Base-by-base conservation (phyloP, 2,888 invertebrate genomes). In the Aleiodes testaceus region DNA sequence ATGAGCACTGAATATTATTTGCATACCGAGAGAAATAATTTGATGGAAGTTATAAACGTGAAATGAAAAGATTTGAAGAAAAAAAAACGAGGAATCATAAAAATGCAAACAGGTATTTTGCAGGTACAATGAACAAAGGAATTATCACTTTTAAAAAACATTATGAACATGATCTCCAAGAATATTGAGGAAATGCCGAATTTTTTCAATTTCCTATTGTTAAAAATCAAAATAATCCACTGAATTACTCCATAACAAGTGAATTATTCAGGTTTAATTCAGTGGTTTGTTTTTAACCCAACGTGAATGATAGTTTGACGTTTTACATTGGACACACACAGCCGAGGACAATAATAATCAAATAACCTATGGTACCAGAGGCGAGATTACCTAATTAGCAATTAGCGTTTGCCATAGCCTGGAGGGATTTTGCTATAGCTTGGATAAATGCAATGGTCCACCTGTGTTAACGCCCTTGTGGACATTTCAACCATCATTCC, bases 331-430 rank as follows among this genome's bases (percentile, higher is more conserved):
- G 5, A 59, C 36, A 55, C 26, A 53, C 36, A 42, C 36, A 30
- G 14, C 16, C 16, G 14, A 18, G 42, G 59, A 59, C 59, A 47
- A 59, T 72, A 74, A 71, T 67, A 72, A 73, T 72, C 53, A 63
- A 74, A 74, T 73, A 70, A 71, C 55, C 36, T 11, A 36, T 64
- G 61, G 53, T 59, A 72, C 53, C 64, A 30, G 63, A 47, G 42
- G 47, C 59, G 66, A 53, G 68, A 73, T 70, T 76, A 70, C 47
- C 69, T 65, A 75, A 77, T 75, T 72, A 67, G 73, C 70, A 70
- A 73, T 72, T 69, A 72, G 65, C 69, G 64, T 70, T 5, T 67
- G 63, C 20, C 42, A 42, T 59, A 36, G 59, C 59, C 12, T 16
- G 14, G 55, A 45, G 49, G 66, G 49, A 59, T 66, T 59, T 30